Conservation (phyloP, 2,797 vertebrate species). For the Holocentrus rufus region DNA sequence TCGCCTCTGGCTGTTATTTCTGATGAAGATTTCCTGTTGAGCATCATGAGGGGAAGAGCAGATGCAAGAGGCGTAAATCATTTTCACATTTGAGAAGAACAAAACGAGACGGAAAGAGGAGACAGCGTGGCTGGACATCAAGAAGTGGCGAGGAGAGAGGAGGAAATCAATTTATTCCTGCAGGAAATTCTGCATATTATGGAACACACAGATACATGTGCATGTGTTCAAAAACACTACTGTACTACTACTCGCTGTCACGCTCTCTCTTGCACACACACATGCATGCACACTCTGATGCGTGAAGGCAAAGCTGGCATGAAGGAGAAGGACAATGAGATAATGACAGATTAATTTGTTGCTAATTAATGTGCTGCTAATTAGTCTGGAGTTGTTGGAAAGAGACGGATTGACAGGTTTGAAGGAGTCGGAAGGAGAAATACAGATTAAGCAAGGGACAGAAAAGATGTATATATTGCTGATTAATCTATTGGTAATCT, state of each 20-base stretch:
- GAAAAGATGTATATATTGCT: neutral
- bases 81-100: too few relatives aligned
- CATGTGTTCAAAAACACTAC: neutral
- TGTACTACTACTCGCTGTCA: neutral
- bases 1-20: too few relatives aligned
- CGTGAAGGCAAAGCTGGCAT: neutral
- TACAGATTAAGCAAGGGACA: neutral
- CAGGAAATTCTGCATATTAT: neutral
- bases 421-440: neutral
- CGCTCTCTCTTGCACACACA: neutral
- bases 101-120: too few relatives aligned
- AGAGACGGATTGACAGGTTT: conserved; percentile 9
- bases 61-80: too few relatives aligned
- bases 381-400: conserved; percentile 13
- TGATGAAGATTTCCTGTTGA: too few relatives aligned
- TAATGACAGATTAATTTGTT: conserved; percentile 18
- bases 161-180: neutral
- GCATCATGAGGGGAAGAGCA: too few relatives aligned
- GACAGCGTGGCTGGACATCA: conserved; percentile 11
- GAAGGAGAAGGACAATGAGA: neutral
- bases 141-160: conserved; percentile 1
- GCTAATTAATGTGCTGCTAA: conserved; percentile 11
- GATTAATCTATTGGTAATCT: conserved; percentile 25
- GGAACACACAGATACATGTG: neutral
- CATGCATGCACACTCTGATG: conserved; percentile 4